Conservation (phyloP, 1,140 invertebrate species). For the Magallana ariakensis region DNA sequence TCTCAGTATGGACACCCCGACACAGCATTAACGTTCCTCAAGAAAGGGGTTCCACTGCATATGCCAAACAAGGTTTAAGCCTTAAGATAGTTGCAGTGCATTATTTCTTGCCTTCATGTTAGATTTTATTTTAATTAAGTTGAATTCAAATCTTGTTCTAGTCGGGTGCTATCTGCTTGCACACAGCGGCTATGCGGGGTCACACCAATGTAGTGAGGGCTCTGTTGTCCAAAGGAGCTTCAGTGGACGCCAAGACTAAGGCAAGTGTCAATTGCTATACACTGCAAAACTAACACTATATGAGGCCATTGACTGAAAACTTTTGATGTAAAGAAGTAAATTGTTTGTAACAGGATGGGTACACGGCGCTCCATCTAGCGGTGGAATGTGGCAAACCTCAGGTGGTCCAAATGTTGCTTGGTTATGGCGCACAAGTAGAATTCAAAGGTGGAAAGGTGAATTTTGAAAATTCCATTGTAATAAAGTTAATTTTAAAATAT, state of each 20-base stretch:
- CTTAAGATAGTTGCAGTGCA: neutral
- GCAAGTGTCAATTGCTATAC: constrained; percentile 79
- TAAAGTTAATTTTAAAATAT: too few species aligned
- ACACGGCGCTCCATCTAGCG: constrained; percentile 99
- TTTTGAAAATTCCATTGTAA: neutral
- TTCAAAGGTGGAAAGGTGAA: constrained; percentile 87
- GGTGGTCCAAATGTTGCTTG: constrained; percentile 97
- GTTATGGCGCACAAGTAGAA: constrained; percentile 97
- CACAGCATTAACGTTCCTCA: constrained; percentile 98
- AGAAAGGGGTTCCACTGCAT: constrained; percentile 98
- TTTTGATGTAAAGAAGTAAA: neutral
- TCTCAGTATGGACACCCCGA: constrained; percentile 97
- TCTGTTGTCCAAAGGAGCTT: constrained; percentile 95
- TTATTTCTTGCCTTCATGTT: neutral
- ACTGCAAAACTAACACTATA: neutral
- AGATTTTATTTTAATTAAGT: neutral
- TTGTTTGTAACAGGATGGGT: constrained; percentile 89
- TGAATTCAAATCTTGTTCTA: constrained; percentile 57
- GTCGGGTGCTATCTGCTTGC: constrained; percentile 81
- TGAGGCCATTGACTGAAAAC: neutral
- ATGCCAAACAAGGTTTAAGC: constrained; percentile 95
- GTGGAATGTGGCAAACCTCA: constrained; percentile 96
- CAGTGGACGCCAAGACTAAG: constrained; percentile 96
- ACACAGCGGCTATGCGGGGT: constrained; percentile 84
- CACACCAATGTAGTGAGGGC: constrained; percentile 99